Evolutionary conservation across 1,140 invertebrate genomes (phyloP), one percentile per base, ranked within the genome.

Genomic region (Papilio dardanus): DNA sequence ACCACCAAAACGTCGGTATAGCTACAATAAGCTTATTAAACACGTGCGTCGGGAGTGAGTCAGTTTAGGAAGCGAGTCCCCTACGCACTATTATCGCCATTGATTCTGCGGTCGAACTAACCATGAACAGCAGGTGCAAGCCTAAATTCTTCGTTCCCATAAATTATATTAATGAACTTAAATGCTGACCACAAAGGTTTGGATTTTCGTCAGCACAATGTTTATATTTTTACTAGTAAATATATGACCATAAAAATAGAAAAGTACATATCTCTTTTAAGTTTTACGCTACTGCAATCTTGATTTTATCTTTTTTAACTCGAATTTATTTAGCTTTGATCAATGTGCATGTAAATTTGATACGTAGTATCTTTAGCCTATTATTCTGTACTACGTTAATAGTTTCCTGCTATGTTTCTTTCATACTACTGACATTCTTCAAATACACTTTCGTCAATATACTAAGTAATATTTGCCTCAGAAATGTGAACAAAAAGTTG

Each of bases 11-110:
- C 91, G 90, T 90, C 86, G 90, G 87, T 88, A 89, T 90, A 90
- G n/a, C n/a, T n/a, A n/a, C n/a, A n/a, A n/a, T n/a, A n/a, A n/a
- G 88, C 81, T 87, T 83, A 91, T 91, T 89, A 91, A 92, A 88
- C 90, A 91, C 90, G 90, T 91, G 89, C 81, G 81, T 77, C 78
- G 81, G 81, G 80, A 84, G 77, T 85, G 81, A 85, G 87, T 86
- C 83, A 82, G 85, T 87, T 83, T 83, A 77, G 81, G 80, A 80
- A 76, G 74, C 79, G 80, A 78, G 77, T 74, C 82, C 84, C 83
- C 74, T 78, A 76, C 67, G 58, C 75, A 75, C 86, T 89, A 92
- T 92, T 92, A 92, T 92, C 91, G 81, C 91, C 85, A 92, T 91
- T 91, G 88, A 91, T 87, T 88, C 85, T 87, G 90, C 74, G 90